A percentile compares a stretch with the other conserved stretches of the same genome.
These are phyloP conservation scores for Scortum barcoo DNA, from an alignment of 2,113 vertebrate genomes.

Conservation along the genomic window DNA sequence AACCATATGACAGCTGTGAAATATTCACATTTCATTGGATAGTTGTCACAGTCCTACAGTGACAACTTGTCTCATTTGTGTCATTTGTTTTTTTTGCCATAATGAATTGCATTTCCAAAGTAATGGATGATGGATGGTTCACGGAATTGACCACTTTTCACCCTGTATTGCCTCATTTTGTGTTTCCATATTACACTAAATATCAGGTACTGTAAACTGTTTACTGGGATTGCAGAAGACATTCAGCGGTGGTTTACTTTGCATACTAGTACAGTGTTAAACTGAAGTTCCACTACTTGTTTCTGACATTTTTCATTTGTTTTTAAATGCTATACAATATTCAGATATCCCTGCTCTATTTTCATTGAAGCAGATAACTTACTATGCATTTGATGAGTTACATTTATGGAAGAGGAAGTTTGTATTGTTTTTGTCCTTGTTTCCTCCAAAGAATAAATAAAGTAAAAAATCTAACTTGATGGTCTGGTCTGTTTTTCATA, in stretches of 20 bases:
- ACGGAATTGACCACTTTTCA: slow-evolving; percentile 53
- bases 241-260: slow-evolving; percentile 34
- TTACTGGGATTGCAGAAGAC: slow-evolving; percentile 15
- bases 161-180: slow-evolving; percentile 52
- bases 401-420: not conserved
- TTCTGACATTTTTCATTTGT: not conserved
- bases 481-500: not conserved
- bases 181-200: slow-evolving; percentile 49
- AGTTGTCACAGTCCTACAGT: slow-evolving; percentile 65
- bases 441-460: slow-evolving; percentile 44
- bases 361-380: not conserved
- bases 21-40: slow-evolving; percentile 63
- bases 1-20: slow-evolving; percentile 59
- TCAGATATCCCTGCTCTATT: not conserved
- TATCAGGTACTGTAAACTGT: slow-evolving; percentile 29
- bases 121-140: slow-evolving; percentile 78
- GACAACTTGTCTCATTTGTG: slow-evolving; percentile 61
- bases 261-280: slow-evolving; percentile 10
- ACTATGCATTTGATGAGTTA: not conserved
- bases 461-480: not conserved
- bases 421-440: slow-evolving; percentile 32
- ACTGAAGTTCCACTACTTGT: slow-evolving; percentile 36
- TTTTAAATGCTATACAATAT: not conserved
- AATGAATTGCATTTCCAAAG: slow-evolving; percentile 71
- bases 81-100: slow-evolving; percentile 54